These are phyloP conservation scores for Coelogynopora nodosa DNA, from an alignment of 2,888 invertebrate genomes.

Conservation along the genomic window DNA sequence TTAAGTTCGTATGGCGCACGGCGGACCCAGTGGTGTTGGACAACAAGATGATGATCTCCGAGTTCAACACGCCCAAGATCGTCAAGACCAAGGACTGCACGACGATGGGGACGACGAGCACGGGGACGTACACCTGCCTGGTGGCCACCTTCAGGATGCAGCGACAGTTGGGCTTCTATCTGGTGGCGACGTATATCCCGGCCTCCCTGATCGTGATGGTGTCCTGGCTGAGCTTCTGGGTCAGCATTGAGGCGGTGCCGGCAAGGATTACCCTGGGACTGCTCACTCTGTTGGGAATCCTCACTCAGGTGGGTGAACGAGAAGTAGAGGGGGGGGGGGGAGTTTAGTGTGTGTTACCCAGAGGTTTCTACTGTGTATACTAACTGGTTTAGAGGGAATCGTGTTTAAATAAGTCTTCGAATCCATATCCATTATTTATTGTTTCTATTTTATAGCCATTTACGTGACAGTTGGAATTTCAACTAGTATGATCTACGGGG, in stretches of 20 bases:
- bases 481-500: no score
- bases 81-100: conserved; percentile 41
- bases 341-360: no score
- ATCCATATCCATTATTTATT: no score
- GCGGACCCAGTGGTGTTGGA: conserved; percentile 33
- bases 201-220: conserved; percentile 46
- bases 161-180: conserved; percentile 42
- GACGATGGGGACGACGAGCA: conserved; percentile 38
- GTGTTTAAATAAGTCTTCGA: no score
- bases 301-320: conserved; percentile 43
- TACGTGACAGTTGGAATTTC: no score
- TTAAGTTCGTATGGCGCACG: conserved; percentile 42
- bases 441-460: no score
- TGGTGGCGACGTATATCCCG: conserved; percentile 46
- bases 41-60: conserved; percentile 45
- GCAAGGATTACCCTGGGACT: conserved; percentile 44
- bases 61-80: conserved; percentile 41
- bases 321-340: no score
- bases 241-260: conserved; percentile 44
- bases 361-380: no score
- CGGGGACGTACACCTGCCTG: conserved; percentile 45
- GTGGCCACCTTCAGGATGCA: conserved; percentile 35
- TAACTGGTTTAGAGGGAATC: no score
- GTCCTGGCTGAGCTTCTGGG: conserved; percentile 47
- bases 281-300: conserved; percentile 45